A percentile compares a stretch with the other conserved stretches of the same genome.
Conservation (phyloP, 2,888 invertebrate genomes). For the Megaustenia siamemsis region DNA sequence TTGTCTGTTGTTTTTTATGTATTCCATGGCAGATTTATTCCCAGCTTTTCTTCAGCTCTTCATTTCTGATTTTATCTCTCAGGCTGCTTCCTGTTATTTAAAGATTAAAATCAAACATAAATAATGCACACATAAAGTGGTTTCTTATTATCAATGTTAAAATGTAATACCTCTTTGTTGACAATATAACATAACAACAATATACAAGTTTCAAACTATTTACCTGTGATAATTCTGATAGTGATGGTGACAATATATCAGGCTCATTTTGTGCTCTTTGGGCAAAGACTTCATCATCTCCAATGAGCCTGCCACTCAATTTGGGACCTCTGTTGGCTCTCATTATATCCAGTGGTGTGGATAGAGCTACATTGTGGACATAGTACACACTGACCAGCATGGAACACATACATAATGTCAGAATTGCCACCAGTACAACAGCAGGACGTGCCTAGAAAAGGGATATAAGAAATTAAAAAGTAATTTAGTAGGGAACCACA, state of each 20-base stretch:
- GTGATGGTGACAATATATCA: neutral
- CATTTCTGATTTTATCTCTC: too few species aligned
- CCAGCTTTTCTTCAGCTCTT: too few species aligned
- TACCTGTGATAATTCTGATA: slow-evolving; percentile 12
- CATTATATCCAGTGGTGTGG: slow-evolving; percentile 42
- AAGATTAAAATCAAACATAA: too few species aligned
- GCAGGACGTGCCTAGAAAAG: slow-evolving; percentile 37
- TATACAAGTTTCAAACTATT: too few species aligned
- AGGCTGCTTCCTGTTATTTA: too few species aligned
- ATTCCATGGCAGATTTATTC: too few species aligned
- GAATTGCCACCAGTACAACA: slow-evolving; percentile 43
- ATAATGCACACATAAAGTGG: too few species aligned
- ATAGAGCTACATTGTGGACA: slow-evolving; percentile 40
- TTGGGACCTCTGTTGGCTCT: slow-evolving; percentile 31
- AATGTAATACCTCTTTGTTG: too few species aligned
- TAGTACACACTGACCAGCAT: slow-evolving; percentile 47
- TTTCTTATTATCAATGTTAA: too few species aligned
- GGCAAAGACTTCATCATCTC: slow-evolving; percentile 20
- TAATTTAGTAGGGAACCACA: neutral
- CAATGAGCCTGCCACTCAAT: slow-evolving; percentile 32
- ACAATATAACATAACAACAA: too few species aligned
- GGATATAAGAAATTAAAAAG: neutral
- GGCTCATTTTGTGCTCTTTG: neutral
- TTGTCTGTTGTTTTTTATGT: too few species aligned
- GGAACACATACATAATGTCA: slow-evolving; percentile 47